Evolutionary conservation across 2,888 invertebrate genomes (phyloP).

Genomic region (Drosophila merina): DNA sequence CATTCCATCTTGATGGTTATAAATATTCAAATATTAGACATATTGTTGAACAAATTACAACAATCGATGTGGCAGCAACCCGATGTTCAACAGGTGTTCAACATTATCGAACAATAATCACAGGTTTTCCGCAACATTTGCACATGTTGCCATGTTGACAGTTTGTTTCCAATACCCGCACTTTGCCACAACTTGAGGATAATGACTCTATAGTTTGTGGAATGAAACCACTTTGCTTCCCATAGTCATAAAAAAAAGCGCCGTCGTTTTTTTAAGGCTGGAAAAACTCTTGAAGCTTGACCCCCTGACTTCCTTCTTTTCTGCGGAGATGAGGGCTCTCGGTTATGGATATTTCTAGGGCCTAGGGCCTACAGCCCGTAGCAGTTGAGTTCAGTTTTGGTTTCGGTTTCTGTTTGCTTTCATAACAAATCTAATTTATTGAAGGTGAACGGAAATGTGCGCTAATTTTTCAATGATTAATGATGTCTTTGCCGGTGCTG

Average conservation of each 20-base stretch:
- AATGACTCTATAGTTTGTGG: background rate
- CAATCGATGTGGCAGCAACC: slow-evolving; percentile 6
- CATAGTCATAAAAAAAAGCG: background rate
- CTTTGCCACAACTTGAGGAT: background rate
- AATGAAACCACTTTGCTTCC: background rate
- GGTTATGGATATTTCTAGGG: background rate
- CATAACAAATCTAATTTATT: slow-evolving; percentile 67
- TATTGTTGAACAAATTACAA: background rate
- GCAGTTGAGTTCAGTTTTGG: slow-evolving; percentile 3
- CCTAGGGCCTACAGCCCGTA: slow-evolving; percentile 1
- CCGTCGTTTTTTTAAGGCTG: background rate
- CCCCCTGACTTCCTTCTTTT: background rate
- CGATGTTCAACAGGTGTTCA: slow-evolving; percentile 31
- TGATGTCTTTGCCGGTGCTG: slow-evolving; percentile 39
- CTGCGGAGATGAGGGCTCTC: background rate
- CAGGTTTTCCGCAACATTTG: slow-evolving; percentile 13
- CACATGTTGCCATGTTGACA: slow-evolving; percentile 1
- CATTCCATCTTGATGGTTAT: background rate
- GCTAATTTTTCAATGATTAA: slow-evolving; percentile 71
- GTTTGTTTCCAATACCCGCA: background rate
- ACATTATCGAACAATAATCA: slow-evolving; percentile 33
- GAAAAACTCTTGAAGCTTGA: slow-evolving; percentile 15
- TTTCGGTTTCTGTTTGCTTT: slow-evolving; percentile 16
- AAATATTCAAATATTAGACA: background rate
- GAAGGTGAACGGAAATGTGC: slow-evolving; percentile 72